phyloP scores from a whole-genome alignment of 2,113 vertebrate species.

The Myrmecobius fasciatus region DNA sequence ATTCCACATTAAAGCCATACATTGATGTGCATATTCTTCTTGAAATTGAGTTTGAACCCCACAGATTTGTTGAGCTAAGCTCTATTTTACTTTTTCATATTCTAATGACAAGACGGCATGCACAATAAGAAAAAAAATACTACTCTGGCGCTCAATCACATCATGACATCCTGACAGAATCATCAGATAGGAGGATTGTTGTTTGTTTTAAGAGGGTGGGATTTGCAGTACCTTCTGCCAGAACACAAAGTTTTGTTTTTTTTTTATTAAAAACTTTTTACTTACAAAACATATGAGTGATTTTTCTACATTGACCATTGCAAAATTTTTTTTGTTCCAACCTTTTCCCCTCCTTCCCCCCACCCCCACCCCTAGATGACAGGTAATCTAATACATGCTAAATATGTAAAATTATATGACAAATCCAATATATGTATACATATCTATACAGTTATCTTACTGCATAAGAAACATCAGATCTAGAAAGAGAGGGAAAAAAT shows the following conservation, averaged over 20 bases:
- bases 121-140: not conserved
- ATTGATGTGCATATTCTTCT: not conserved
- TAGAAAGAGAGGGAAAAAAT: too few relatives aligned
- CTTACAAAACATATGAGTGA: too few relatives aligned
- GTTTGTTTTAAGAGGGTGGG: too few relatives aligned
- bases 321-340: too few relatives aligned
- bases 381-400: too few relatives aligned
- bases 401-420: too few relatives aligned
- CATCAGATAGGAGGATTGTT: not conserved
- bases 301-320: not conserved
- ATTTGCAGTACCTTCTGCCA: not conserved
- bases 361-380: too few relatives aligned
- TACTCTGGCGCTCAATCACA: not conserved
- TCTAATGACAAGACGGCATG: not conserved
- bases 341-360: too few relatives aligned
- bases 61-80: constrained; percentile 7
- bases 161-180: not conserved
- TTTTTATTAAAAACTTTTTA: too few relatives aligned
- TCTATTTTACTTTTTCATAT: not conserved
- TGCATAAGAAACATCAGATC: too few relatives aligned
- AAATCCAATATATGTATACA: too few relatives aligned
- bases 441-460: too few relatives aligned
- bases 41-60: constrained; percentile 35
- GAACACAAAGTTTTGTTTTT: not conserved
- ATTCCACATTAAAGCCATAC: constrained; percentile 50